Evolutionary conservation across 2,113 vertebrate species (phyloP).

Genomic region (Saguinus midas): DNA sequence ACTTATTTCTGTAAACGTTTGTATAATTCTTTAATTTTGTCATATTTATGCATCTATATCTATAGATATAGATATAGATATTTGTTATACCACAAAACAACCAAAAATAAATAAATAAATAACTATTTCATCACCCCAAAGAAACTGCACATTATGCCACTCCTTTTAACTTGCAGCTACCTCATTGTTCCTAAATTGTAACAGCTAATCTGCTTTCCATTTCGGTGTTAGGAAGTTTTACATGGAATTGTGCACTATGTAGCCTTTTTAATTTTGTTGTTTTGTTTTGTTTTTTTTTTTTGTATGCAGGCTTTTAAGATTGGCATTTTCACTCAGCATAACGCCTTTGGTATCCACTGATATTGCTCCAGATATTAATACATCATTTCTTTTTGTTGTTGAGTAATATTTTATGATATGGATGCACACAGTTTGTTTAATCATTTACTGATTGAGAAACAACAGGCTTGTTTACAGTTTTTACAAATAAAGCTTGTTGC

Average conservation of each 20-base stretch:
- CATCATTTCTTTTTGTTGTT: neutral
- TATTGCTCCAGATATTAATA: neutral
- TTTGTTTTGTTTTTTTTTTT: too few species aligned
- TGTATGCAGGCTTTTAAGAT: neutral
- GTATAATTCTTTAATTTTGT: neutral
- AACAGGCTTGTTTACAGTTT: neutral
- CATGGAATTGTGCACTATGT: too few species aligned
- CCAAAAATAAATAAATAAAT: too few species aligned
- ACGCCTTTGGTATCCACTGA: neutral
- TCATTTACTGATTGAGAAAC: neutral
- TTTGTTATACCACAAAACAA: neutral
- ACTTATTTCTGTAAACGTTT: neutral
- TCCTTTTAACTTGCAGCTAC: neutral
- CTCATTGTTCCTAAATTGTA: neutral
- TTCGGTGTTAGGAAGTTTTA: too few species aligned
- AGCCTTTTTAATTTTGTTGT: too few species aligned
- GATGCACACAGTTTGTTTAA: neutral
- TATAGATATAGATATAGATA: too few species aligned
- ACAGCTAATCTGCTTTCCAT: neutral
- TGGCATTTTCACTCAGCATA: neutral
- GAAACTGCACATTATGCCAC: neutral
- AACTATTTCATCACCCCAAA: neutral
- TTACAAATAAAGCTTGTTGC: too few species aligned
- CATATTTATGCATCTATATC: neutral
- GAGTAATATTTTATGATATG: neutral